Conservation (phyloP, 2,797 vertebrate species). For the Urophycis tenuis region DNA sequence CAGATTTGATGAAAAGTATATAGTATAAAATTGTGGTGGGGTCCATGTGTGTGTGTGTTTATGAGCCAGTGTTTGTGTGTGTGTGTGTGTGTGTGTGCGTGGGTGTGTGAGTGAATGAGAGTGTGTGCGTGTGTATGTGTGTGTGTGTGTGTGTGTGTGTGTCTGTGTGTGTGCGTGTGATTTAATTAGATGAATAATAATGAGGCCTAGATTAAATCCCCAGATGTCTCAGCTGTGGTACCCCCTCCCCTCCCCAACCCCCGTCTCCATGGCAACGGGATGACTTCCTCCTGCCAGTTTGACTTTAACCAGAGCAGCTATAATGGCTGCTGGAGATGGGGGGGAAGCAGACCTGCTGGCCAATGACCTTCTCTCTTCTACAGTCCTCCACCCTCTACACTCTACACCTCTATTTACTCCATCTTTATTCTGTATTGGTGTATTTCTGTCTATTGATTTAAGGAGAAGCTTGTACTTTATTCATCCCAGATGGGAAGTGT, state of each 20-base stretch:
- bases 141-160: conserved; percentile 50
- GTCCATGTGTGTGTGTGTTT: conserved; percentile 35
- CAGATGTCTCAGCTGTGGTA: conserved; percentile 78
- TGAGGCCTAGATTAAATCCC: conserved; percentile 82
- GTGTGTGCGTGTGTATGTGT: conserved; percentile 38
- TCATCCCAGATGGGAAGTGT: too few species aligned
- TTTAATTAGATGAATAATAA: conserved; percentile 85
- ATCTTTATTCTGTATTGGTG: too few species aligned
- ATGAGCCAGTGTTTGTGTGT: conserved; percentile 64
- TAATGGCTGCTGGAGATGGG: conserved; percentile 71
- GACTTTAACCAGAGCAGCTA: conserved; percentile 79
- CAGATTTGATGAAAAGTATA: too few species aligned
- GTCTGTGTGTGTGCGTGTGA: conserved; percentile 61
- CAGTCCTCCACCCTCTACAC: conserved; percentile 10
- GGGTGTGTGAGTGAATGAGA: conserved; percentile 52
- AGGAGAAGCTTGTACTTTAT: too few species aligned
- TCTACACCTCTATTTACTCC: background rate
- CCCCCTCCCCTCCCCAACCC: conserved; percentile 64
- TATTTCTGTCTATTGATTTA: too few species aligned
- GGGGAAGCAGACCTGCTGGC: conserved; percentile 40
- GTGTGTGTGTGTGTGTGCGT: conserved; percentile 52
- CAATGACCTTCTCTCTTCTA: conserved; percentile 60
- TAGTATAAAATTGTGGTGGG: too few species aligned
- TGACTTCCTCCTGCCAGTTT: conserved; percentile 78
- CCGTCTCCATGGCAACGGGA: conserved; percentile 74